Evolutionary conservation across 2,113 vertebrate species (phyloP).

Genomic region (Hystrix brachyura): DNA sequence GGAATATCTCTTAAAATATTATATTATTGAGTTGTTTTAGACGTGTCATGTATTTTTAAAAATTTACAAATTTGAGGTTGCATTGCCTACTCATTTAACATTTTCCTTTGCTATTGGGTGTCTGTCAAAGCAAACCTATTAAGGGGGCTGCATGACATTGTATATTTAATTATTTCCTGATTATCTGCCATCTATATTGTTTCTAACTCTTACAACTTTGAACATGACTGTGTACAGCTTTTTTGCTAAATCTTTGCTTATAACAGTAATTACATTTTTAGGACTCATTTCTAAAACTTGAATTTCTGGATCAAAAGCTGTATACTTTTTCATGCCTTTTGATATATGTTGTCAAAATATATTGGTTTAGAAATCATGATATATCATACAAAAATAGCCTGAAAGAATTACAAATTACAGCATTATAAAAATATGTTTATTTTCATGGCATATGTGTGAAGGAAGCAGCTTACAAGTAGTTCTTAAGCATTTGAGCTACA

Average conservation of each 20-base stretch:
- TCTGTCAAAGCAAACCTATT: not conserved
- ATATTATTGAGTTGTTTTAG: slow-evolving; percentile 28
- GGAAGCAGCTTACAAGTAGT: not conserved
- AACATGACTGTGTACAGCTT: not conserved
- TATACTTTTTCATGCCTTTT: not conserved
- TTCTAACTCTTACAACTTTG: not conserved
- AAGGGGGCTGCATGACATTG: not conserved
- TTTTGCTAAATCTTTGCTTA: not conserved
- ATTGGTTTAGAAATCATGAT: not conserved
- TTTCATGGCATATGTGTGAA: not conserved
- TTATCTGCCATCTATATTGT: slow-evolving; percentile 1
- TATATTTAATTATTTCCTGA: not conserved
- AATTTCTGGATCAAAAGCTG: slow-evolving; percentile 9
- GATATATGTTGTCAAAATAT: slow-evolving; percentile 15
- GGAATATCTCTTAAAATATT: not conserved
- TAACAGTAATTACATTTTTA: not conserved
- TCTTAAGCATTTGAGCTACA: not conserved
- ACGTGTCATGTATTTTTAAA: not conserved
- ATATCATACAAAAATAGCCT: not conserved
- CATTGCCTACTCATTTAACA: not conserved
- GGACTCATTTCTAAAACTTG: not conserved
- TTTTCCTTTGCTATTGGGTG: not conserved
- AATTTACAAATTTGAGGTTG: not conserved
- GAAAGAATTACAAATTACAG: not conserved
- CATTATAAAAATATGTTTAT: not conserved